These are phyloP conservation scores for Catocala fraxini DNA, from an alignment of 2,888 invertebrate genomes.

Conservation along the genomic window DNA sequence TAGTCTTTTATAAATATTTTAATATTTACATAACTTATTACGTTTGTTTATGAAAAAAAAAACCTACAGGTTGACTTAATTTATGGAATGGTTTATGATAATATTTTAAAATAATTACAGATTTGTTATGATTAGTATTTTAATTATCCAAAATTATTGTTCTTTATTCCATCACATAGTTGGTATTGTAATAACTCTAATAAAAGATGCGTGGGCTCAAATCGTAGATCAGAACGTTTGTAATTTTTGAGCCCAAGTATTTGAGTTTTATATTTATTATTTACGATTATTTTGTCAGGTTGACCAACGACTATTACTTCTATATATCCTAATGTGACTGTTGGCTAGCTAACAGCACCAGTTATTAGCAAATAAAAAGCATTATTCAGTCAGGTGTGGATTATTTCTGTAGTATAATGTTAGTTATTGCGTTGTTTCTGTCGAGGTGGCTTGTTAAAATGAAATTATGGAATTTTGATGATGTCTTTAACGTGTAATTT, in stretches of 20 bases:
- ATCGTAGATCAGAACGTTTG: constrained; percentile 27
- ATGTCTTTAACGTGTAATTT: constrained; percentile 14
- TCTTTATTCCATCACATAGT: neutral
- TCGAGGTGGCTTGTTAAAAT: constrained; percentile 16
- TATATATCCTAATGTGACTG: constrained; percentile 22
- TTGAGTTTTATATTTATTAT: constrained; percentile 36
- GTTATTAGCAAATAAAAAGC: constrained; percentile 39
- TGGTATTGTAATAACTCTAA: neutral
- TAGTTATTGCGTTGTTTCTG: constrained; percentile 36
- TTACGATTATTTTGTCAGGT: constrained; percentile 47
- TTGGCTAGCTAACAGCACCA: constrained; percentile 26
- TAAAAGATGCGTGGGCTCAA: constrained; percentile 22
- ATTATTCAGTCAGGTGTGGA: constrained; percentile 33
- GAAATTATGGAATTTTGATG: constrained; percentile 30
- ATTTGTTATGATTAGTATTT: neutral
- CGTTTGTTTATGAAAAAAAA: too few relatives aligned
- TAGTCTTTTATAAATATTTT: too few relatives aligned
- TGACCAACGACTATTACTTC: constrained; percentile 35
- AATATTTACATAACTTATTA: too few relatives aligned
- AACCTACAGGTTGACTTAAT: too few relatives aligned
- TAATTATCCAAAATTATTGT: neutral
- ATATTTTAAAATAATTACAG: too few relatives aligned
- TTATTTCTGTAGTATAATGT: constrained; percentile 32
- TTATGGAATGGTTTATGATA: too few relatives aligned
- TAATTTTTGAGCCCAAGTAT: constrained; percentile 28